A percentile compares a stretch with the other conserved stretches of the same genome.
Conservation (phyloP, 2,113 vertebrate species). For the Anthoscopus minutus region DNA sequence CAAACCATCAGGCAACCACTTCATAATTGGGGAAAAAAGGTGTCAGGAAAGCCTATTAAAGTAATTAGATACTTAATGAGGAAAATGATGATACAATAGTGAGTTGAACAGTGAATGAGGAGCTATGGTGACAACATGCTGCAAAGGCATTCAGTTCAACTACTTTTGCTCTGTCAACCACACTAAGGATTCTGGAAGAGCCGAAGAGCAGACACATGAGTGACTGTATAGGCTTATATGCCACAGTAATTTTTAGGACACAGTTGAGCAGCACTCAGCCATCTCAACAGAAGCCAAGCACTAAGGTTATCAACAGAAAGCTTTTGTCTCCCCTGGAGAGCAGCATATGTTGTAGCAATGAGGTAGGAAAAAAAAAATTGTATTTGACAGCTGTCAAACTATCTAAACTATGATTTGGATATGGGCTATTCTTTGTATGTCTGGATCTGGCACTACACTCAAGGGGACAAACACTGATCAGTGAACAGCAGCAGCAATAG, state of each 20-base stretch:
- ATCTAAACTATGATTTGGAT: conserved; percentile 12
- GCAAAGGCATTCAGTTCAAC: neutral
- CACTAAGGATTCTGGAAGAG: neutral
- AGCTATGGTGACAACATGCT: neutral
- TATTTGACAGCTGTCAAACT: conserved; percentile 53
- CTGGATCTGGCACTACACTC: neutral
- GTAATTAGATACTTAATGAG: neutral
- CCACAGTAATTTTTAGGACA: conserved; percentile 27
- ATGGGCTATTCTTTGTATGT: neutral
- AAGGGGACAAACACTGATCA: neutral
- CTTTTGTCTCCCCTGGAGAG: conserved; percentile 23
- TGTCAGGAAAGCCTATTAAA: neutral
- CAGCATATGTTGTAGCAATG: neutral
- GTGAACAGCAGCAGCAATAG: neutral
- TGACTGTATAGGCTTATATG: neutral
- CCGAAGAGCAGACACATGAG: neutral
- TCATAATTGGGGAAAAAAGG: neutral
- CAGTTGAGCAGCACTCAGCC: conserved; percentile 25
- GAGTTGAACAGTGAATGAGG: neutral
- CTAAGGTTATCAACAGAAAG: conserved; percentile 29
- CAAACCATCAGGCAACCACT: neutral
- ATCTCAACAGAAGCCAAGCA: conserved; percentile 21
- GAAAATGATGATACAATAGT: neutral
- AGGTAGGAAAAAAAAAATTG: neutral
- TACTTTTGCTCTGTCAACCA: neutral